A percentile compares a stretch with the other conserved stretches of the same genome.
phyloP scores from a whole-genome alignment of 1,140 invertebrate species.

The Drosophila pallidifrons region DNA sequence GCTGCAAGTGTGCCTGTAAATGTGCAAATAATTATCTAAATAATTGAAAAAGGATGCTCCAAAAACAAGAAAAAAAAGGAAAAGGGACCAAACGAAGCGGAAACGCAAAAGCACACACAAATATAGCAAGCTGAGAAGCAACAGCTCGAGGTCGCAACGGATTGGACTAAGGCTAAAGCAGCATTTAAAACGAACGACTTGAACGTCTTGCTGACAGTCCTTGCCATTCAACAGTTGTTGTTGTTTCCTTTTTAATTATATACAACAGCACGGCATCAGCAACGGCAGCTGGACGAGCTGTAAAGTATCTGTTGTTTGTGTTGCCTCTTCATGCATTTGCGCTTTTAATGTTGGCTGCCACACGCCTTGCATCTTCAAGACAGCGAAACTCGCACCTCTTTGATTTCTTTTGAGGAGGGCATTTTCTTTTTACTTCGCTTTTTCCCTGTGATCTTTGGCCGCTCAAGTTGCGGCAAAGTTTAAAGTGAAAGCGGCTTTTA shows the following conservation, averaged over 20 bases:
- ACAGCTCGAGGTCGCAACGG: constrained; percentile 8
- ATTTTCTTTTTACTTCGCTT: constrained; percentile 14
- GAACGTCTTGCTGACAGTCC: constrained; percentile 27
- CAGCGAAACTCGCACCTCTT: constrained; percentile 47
- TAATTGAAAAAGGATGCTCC: constrained; percentile 73
- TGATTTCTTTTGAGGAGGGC: constrained; percentile 51
- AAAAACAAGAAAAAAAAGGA: not conserved
- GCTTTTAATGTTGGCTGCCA: constrained; percentile 16
- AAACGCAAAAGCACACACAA: constrained; percentile 22
- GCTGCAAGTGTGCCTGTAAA: constrained; percentile 44
- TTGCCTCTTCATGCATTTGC: constrained; percentile 26
- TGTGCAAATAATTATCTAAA: constrained; percentile 82
- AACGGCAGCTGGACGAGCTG: constrained; percentile 1
- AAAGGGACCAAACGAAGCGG: constrained; percentile 31
- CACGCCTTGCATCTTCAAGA: constrained; percentile 34
- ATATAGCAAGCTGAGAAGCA: constrained; percentile 8
- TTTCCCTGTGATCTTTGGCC: constrained; percentile 58
- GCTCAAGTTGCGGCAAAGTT: constrained; percentile 67
- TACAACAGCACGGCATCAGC: constrained; percentile 58
- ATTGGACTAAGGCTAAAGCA: constrained; percentile 5
- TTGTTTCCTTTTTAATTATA: constrained; percentile 77
- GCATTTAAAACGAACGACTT: constrained; percentile 23
- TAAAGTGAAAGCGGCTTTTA: constrained; percentile 68
- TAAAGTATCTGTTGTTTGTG: constrained; percentile 22
- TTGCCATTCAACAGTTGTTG: constrained; percentile 34